phyloP scores from a whole-genome alignment of 2,797 vertebrate genomes.

The Anguilla megastoma region DNA sequence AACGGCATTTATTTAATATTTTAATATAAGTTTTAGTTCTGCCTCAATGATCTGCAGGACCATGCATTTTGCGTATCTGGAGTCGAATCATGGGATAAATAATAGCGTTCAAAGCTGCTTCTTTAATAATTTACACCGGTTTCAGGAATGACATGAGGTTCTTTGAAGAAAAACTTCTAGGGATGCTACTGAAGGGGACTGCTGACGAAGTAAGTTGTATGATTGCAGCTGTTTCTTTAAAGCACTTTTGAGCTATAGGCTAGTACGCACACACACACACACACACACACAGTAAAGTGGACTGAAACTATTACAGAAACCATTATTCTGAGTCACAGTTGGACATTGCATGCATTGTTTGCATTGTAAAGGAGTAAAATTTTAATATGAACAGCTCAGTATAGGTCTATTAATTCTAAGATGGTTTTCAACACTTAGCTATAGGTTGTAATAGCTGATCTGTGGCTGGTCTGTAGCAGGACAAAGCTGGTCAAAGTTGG shows the following conservation, averaged over 20 bases:
- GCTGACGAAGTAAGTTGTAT: conserved; percentile 60
- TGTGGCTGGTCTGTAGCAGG: too few species aligned
- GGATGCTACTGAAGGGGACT: conserved; percentile 36
- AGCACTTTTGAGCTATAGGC: background rate
- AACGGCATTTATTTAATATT: conserved; percentile 36
- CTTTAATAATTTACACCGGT: background rate
- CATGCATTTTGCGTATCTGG: background rate
- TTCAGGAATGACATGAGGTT: background rate
- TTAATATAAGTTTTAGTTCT: conserved; percentile 38
- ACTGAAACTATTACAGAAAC: too few species aligned
- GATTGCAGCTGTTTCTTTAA: background rate
- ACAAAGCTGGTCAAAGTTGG: too few species aligned
- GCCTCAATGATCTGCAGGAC: conserved; percentile 2
- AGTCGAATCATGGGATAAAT: background rate
- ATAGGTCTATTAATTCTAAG: too few species aligned
- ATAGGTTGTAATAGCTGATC: too few species aligned
- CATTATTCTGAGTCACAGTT: too few species aligned
- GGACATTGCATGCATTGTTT: too few species aligned
- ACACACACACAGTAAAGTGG: too few species aligned
- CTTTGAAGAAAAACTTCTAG: background rate
- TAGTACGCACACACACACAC: background rate
- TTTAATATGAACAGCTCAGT: too few species aligned
- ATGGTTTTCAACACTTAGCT: too few species aligned
- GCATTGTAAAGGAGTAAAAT: too few species aligned
- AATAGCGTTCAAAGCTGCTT: background rate